Evolutionary conservation across 2,888 invertebrate genomes (phyloP).

Genomic region (Dione vanillae): DNA sequence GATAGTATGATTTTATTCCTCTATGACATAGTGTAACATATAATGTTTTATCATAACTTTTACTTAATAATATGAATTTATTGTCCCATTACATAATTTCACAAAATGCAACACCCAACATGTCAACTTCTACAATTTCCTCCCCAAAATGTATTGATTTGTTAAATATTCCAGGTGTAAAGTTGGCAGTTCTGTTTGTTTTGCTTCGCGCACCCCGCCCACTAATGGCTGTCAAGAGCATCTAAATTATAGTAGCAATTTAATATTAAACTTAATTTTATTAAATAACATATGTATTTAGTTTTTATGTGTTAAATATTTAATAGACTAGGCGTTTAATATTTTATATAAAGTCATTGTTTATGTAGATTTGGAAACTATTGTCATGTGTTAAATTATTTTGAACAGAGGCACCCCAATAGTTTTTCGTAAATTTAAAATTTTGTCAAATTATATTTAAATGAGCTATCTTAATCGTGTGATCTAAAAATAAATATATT

Average conservation of each 20-base stretch:
- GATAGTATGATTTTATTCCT: background rate
- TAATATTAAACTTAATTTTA: slow-evolving; percentile 18
- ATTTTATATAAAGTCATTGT: background rate
- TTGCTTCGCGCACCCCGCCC: slow-evolving; percentile 71
- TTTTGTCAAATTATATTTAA: background rate
- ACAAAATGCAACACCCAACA: slow-evolving; percentile 13
- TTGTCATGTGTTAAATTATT: slow-evolving; percentile 22
- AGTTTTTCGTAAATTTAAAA: background rate
- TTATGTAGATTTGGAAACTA: background rate
- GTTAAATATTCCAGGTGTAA: slow-evolving; percentile 38
- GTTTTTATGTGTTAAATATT: background rate
- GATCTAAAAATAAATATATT: background rate
- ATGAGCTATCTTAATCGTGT: background rate
- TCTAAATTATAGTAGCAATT: slow-evolving; percentile 26
- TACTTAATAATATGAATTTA: background rate
- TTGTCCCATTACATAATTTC: background rate
- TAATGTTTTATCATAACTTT: background rate
- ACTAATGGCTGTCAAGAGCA: slow-evolving; percentile 64
- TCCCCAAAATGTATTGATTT: slow-evolving; percentile 52
- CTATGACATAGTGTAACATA: background rate
- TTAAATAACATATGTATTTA: slow-evolving; percentile 16
- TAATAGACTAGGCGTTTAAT: slow-evolving; percentile 12
- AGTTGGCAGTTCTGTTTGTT: slow-evolving; percentile 66
- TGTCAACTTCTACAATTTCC: background rate
- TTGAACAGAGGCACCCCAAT: slow-evolving; percentile 2